These are phyloP conservation scores for Dryococelus australis DNA, from an alignment of 2,888 invertebrate species.

Conservation along the genomic window DNA sequence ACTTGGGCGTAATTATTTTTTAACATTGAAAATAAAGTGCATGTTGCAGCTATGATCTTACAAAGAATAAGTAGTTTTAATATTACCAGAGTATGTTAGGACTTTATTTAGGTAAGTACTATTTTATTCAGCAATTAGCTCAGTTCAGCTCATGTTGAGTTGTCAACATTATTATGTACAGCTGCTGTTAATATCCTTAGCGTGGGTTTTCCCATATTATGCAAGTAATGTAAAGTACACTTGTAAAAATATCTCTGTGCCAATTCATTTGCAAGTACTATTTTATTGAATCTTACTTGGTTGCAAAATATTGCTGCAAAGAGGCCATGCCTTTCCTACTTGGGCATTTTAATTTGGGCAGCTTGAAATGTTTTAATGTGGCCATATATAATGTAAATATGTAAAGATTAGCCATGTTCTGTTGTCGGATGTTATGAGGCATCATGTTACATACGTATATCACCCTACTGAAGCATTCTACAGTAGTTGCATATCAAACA, in stretches of 20 bases:
- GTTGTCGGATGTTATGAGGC: background rate
- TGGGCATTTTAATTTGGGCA: background rate
- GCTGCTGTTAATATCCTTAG: no score
- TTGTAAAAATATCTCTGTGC: no score
- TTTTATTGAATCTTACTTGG: no score
- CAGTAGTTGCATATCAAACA: background rate
- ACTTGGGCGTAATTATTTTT: background rate
- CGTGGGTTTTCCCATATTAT: no score
- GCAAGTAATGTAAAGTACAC: no score
- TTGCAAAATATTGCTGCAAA: background rate
- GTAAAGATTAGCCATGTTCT: background rate
- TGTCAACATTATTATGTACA: no score
- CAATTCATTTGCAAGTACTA: no score
- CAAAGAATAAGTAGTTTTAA: background rate
- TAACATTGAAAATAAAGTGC: background rate
- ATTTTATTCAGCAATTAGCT: no score
- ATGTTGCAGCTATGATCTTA: background rate
- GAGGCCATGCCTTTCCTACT: background rate
- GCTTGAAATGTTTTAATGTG: background rate
- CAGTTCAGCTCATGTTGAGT: no score
- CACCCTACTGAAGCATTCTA: background rate
- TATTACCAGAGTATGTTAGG: background rate
- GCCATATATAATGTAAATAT: background rate
- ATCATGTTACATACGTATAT: background rate
- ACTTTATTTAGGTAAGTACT: background rate